A percentile compares a stretch with the other conserved stretches of the same genome.
These are phyloP conservation scores for Galerucella calmariensis DNA, from an alignment of 2,888 invertebrate genomes.

Conservation along the genomic window DNA sequence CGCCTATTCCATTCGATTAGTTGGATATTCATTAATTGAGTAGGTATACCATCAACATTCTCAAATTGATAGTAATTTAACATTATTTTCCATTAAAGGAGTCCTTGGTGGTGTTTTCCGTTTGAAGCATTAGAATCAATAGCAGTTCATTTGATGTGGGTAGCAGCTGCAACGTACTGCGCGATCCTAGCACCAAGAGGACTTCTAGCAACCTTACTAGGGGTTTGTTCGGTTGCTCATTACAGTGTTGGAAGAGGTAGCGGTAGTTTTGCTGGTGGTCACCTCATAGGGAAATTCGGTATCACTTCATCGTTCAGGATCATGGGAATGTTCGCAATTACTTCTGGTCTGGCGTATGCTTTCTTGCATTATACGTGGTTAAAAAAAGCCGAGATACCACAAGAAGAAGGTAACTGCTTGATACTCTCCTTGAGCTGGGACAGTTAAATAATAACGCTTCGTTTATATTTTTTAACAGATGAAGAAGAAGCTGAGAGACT, in stretches of 20 bases:
- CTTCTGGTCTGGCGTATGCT: conserved; percentile 78
- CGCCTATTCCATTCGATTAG: conserved; percentile 83
- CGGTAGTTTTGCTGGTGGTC: conserved; percentile 83
- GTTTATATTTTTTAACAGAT: conserved; percentile 26
- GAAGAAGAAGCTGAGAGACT: conserved; percentile 72
- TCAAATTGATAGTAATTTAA: conserved; percentile 15
- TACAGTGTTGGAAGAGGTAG: conserved; percentile 88
- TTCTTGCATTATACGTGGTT: conserved; percentile 79
- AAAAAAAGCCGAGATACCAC: conserved; percentile 67
- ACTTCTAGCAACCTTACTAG: conserved; percentile 85
- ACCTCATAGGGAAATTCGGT: conserved; percentile 79
- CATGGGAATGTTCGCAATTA: conserved; percentile 80
- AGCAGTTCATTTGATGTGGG: conserved; percentile 90
- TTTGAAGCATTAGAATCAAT: conserved; percentile 89
- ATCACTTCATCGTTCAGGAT: conserved; percentile 82
- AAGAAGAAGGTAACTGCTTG: conserved; percentile 41
- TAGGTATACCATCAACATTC: conserved; percentile 65
- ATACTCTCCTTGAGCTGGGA: neutral
- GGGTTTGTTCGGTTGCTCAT: conserved; percentile 88
- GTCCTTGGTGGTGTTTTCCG: conserved; percentile 90
- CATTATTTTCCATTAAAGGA: conserved; percentile 66
- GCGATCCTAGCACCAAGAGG: conserved; percentile 85
- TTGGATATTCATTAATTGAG: conserved; percentile 88
- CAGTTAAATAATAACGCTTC: neutral
- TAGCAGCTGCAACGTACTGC: conserved; percentile 89